Evolutionary conservation across 1,140 invertebrate species (phyloP).

Genomic region (Oryctes rhinoceros): DNA sequence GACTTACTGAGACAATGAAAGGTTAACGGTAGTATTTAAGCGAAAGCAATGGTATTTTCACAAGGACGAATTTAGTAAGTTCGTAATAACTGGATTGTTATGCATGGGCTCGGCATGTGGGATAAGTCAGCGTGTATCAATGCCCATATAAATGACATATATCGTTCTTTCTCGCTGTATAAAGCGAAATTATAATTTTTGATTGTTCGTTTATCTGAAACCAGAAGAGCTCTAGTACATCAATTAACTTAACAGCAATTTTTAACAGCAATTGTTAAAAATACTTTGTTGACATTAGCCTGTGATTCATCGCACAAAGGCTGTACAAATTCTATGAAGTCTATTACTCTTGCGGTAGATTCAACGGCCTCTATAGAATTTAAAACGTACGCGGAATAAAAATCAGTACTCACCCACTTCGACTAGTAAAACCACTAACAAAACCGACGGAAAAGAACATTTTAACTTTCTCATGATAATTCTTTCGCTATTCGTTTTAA

Average conservation of each 20-base stretch:
- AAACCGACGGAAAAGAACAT: background rate
- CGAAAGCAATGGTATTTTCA: conserved; percentile 1
- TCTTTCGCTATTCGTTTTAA: conserved; percentile 5
- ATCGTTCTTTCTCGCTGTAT: no score
- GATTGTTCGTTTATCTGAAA: no score
- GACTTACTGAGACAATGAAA: background rate
- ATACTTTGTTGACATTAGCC: no score
- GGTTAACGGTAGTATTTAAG: conserved; percentile 10
- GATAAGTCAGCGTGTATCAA: background rate
- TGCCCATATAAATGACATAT: no score
- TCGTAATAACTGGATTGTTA: background rate
- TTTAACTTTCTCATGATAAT: conserved; percentile 28
- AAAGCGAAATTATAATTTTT: no score
- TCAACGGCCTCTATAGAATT: background rate
- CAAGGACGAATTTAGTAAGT: conserved; percentile 9
- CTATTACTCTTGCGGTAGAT: background rate
- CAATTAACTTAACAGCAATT: no score
- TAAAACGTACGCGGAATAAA: background rate
- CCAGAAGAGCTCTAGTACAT: no score
- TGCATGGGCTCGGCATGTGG: background rate
- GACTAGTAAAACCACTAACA: background rate
- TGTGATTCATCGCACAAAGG: no score
- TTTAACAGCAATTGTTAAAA: no score
- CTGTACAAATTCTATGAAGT: no score
- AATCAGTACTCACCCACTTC: background rate